Conservation (phyloP, 2,797 vertebrate genomes). For the Epinephelus coioides region DNA sequence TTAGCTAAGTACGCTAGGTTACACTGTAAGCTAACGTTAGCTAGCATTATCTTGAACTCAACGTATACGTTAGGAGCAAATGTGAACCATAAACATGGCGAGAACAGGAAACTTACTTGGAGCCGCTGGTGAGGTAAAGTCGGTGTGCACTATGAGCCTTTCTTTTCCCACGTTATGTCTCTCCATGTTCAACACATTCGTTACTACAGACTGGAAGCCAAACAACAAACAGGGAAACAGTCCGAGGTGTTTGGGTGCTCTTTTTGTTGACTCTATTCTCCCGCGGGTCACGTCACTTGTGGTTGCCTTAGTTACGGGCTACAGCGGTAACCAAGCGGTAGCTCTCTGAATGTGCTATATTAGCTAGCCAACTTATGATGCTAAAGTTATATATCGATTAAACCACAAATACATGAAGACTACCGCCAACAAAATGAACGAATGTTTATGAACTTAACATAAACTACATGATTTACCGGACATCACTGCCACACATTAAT, state of each 20-base stretch:
- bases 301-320: conserved; percentile 63
- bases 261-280: conserved; percentile 47
- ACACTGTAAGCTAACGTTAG: conserved; percentile 17
- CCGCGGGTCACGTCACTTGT: conserved; percentile 39
- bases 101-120: conserved; percentile 66
- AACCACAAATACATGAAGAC: fast-evolving
- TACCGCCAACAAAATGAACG: fast-evolving
- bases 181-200: conserved; percentile 68
- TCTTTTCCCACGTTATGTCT: conserved; percentile 56
- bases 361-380: not conserved
- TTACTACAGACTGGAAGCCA: not conserved
- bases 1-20: not conserved
- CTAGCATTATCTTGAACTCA: not conserved
- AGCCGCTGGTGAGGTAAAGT: conserved; percentile 69
- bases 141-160: conserved; percentile 77
- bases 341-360: not conserved
- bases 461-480: not conserved
- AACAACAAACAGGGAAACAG: not conserved
- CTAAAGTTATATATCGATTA: not conserved
- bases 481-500: not conserved
- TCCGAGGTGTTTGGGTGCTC: not conserved
- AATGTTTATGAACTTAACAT: not conserved
- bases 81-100: not conserved
- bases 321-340: not conserved
- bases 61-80: not conserved